These are phyloP conservation scores for Myzus persicae DNA, from an alignment of 1,140 invertebrate species.

Conservation along the genomic window DNA sequence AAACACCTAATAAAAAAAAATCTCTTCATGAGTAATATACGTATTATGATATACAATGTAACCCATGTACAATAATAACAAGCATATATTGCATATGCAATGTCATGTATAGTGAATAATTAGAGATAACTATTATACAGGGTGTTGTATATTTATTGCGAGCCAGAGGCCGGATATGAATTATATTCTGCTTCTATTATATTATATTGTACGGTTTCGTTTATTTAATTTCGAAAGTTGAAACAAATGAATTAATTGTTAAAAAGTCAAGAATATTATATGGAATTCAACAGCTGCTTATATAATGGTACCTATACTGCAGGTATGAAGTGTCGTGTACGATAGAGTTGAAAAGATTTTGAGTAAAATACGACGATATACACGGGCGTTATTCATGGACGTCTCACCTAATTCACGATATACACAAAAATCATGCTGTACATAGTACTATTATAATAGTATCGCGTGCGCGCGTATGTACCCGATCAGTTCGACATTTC, in stretches of 20 bases:
- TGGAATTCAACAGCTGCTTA: background rate
- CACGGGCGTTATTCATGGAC: no score
- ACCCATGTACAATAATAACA: background rate
- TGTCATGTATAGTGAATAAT: background rate
- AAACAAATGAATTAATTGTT: background rate
- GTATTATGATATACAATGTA: background rate
- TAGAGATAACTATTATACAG: background rate
- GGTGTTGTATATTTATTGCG: background rate
- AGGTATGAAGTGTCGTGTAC: background rate
- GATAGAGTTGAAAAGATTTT: no score
- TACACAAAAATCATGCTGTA: no score
- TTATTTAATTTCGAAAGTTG: background rate
- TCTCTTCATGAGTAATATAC: background rate
- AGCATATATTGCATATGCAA: no score
- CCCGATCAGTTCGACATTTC: no score
- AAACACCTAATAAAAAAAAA: conserved; percentile 37
- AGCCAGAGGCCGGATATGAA: background rate
- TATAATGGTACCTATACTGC: background rate
- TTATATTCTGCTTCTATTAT: background rate
- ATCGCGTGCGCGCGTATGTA: no score
- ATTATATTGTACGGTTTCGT: background rate
- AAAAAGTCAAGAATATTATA: background rate
- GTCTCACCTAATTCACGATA: no score
- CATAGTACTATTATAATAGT: no score
- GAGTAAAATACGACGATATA: no score